Conservation (phyloP, 2,113 vertebrate genomes). For the Candoia aspera region DNA sequence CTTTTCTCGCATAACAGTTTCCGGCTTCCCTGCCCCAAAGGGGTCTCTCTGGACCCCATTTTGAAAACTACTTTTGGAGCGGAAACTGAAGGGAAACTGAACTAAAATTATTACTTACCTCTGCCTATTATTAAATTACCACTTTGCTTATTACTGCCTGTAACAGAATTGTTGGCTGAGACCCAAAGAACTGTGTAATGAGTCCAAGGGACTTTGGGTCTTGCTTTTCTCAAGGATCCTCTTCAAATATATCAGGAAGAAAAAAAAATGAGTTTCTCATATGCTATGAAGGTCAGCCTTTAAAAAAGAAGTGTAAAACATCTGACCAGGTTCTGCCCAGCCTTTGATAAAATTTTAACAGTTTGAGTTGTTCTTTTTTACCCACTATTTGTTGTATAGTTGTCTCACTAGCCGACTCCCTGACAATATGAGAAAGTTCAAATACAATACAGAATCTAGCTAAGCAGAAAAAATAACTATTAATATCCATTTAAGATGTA, state of each 20-base stretch:
- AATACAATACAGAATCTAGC: not conserved
- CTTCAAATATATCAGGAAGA: not conserved
- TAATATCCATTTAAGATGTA: not conserved
- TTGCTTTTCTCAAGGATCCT: slow-evolving; percentile 11
- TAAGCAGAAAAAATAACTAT: not conserved
- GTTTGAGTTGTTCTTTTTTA: not conserved
- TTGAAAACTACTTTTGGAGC: slow-evolving; percentile 33
- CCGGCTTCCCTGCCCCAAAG: slow-evolving; percentile 15
- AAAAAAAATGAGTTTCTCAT: not conserved
- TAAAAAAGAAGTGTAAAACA: not conserved
- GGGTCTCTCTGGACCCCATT: slow-evolving; percentile 20
- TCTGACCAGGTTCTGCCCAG: too few species aligned
- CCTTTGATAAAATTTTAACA: not conserved
- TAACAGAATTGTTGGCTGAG: slow-evolving; percentile 21
- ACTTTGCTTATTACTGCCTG: slow-evolving; percentile 28
- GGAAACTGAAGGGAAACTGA: slow-evolving; percentile 19
- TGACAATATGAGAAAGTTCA: not conserved
- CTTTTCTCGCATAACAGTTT: slow-evolving; percentile 17
- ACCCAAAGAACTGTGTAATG: slow-evolving; percentile 2
- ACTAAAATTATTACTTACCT: slow-evolving; percentile 29
- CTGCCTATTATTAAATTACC: slow-evolving; percentile 35
- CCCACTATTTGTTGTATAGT: not conserved
- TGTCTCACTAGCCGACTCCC: not conserved
- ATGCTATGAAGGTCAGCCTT: not conserved
- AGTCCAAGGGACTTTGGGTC: not conserved